Percentiles rank a stretch among this genome's conserved stretches.
Evolutionary conservation across 2,797 vertebrate species (phyloP).

Genomic region (Gadopsis marmoratus): DNA sequence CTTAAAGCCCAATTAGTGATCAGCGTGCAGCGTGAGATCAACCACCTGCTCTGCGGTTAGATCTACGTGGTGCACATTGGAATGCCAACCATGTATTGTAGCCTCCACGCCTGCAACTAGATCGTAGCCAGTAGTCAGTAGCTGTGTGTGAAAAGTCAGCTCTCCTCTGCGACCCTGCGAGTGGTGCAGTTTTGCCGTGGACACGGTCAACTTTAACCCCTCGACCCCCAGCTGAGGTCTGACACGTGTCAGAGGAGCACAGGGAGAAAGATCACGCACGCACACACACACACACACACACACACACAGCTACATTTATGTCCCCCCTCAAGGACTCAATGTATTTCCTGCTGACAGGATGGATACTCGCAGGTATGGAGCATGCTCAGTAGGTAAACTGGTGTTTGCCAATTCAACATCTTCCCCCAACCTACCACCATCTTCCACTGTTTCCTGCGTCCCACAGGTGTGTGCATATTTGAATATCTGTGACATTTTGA

Average conservation of each 20-base stretch:
- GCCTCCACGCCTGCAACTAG: neutral
- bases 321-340: conserved; percentile 40
- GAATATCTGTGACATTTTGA: conserved; percentile 16
- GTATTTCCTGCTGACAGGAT: conserved; percentile 35
- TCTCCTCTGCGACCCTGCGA: conserved; percentile 18
- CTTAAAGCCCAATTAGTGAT: neutral
- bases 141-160: conserved; percentile 36
- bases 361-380: neutral
- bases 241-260: conserved; percentile 32
- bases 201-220: conserved; percentile 38
- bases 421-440: neutral
- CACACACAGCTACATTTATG: too few species aligned
- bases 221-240: conserved; percentile 16
- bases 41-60: neutral
- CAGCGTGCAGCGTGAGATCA: neutral
- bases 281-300: neutral
- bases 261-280: conserved; percentile 38
- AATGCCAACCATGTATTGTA: neutral
- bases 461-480: conserved; percentile 1
- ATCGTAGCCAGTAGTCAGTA: conserved; percentile 17
- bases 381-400: conserved; percentile 4
- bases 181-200: conserved; percentile 15
- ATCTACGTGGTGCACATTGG: conserved; percentile 1
- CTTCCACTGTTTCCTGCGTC: neutral
- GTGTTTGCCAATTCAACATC: conserved; percentile 15